Evolutionary conservation across 2,113 vertebrate species (phyloP).

Genomic region (Tragelaphus imberbis): DNA sequence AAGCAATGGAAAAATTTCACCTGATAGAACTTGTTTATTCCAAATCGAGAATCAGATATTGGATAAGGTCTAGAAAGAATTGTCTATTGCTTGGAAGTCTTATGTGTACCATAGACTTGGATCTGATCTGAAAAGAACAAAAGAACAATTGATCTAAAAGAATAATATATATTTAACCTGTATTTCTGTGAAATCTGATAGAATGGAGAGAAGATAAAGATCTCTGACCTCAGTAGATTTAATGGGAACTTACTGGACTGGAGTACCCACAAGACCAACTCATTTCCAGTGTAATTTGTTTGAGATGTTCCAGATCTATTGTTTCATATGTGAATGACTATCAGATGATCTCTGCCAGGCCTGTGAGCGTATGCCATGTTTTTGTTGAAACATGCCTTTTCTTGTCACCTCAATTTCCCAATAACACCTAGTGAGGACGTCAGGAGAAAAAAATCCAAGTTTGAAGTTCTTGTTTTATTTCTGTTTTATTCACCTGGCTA

Average conservation of each 20-base stretch:
- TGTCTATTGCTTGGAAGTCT: not conserved
- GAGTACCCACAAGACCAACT: not conserved
- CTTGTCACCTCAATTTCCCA: not conserved
- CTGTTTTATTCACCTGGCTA: not conserved
- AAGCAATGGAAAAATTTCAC: not conserved
- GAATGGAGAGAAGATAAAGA: not conserved
- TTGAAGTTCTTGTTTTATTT: not conserved
- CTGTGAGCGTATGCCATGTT: not conserved
- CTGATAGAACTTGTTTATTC: not conserved
- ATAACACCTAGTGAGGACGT: not conserved
- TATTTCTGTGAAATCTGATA: not conserved
- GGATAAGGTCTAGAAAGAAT: not conserved
- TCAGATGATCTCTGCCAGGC: not conserved
- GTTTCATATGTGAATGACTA: not conserved
- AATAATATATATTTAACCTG: not conserved
- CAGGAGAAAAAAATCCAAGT: not conserved
- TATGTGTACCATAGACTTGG: not conserved
- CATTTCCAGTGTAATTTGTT: not conserved
- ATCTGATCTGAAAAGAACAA: not conserved
- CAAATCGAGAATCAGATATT: not conserved
- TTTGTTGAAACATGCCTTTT: not conserved
- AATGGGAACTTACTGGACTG: too few relatives aligned
- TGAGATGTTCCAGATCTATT: not conserved
- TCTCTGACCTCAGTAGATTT: not conserved
- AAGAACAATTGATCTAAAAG: not conserved